phyloP scores from a whole-genome alignment of 2,797 vertebrate genomes.

The Dendrocincla fuliginosa region DNA sequence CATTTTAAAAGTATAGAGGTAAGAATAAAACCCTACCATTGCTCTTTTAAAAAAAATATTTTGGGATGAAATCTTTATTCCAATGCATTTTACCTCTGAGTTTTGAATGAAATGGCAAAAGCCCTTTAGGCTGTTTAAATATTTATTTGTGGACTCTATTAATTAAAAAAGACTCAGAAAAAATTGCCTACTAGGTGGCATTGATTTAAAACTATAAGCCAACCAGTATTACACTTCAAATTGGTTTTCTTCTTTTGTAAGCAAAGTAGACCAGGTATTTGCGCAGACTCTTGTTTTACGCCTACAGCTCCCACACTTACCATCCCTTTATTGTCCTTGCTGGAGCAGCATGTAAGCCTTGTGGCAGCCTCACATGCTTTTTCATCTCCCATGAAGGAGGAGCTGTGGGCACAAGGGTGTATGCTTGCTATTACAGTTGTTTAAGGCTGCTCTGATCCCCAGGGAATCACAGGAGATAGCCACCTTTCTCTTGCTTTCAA shows the following conservation, averaged over 20 bases:
- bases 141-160: background rate
- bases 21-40: background rate
- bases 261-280: background rate
- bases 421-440: background rate
- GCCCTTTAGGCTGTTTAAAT: background rate
- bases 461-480: background rate
- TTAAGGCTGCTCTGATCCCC: background rate
- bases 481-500: background rate
- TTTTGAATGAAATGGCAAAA: background rate
- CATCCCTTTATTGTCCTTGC: background rate
- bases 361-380: background rate
- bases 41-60: background rate
- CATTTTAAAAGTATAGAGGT: background rate
- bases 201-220: background rate
- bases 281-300: background rate
- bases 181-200: background rate
- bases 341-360: background rate
- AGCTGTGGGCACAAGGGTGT: background rate
- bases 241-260: background rate
- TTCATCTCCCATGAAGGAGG: background rate
- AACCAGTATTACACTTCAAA: background rate
- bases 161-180: background rate
- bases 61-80: background rate
- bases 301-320: fast-evolving
- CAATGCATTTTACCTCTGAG: background rate